Evolutionary conservation across 2,113 vertebrate species (phyloP), one percentile per base, ranked within the genome.

Genomic region (Rhinoderma darwinii): DNA sequence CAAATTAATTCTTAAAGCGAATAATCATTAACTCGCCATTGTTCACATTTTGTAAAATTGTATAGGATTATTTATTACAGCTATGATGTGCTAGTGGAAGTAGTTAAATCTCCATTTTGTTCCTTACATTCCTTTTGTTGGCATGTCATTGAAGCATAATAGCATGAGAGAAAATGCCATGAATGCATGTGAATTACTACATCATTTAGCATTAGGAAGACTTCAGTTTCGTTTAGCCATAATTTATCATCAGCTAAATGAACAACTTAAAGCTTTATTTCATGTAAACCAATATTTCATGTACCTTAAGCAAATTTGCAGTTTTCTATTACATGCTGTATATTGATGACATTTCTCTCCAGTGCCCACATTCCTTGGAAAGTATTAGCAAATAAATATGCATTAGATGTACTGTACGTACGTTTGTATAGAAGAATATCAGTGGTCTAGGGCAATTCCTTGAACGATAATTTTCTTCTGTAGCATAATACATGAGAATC

Each of bases 11-110:
- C 63, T 89, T 82, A 89, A 84, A 88, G 84, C 82, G 15, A 81
- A 68, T 76, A 89, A 83, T 91, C 93, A 93, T 94, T 94, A 93
- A 82, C 86, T 91, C 91, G 78, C 91, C 88, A 88, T 89, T 88
- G 82, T 2, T 0, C 88, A 89, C 89, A 47, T 66, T 87, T 5
- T 61, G 90, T 88, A 83, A 77, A 89, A 83, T 89, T 91, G 87
- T n/a, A 74, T 81, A 72, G 37, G 90, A 89, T 89, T 89, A 66
- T n/a, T 43, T 90, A 89, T 86, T 81, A 91, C 90, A 89, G 7
- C 43, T 15, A 9, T 76, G 59, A n/a, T 63, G 17, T 61, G 44
- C 63, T 61, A 5, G 2, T 25, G 88, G 86, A 18, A 74, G 72
- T 84, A 54, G 32, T 39, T 20, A 70, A 79, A 77, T 77, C 44